Percentiles rank a stretch among this genome's conserved stretches.
phyloP scores from a whole-genome alignment of 2,888 invertebrate genomes.

The Phlogophora meticulosa region DNA sequence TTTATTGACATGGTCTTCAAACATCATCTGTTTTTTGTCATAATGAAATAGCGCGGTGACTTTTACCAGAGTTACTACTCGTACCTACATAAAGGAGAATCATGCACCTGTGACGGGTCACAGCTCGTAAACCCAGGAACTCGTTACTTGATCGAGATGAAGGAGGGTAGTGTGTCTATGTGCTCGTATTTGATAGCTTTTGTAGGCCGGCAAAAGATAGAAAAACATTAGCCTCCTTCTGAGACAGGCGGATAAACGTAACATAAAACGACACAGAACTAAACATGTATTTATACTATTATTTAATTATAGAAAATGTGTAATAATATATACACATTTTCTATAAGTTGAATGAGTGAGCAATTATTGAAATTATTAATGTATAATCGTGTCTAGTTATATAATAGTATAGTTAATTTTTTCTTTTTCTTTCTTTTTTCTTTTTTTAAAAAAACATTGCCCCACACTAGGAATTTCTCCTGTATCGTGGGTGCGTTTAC shows the following conservation, averaged over 20 bases:
- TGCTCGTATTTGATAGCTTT: constrained; percentile 23
- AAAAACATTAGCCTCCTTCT: constrained; percentile 25
- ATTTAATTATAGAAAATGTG: too few species aligned
- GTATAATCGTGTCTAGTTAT: too few species aligned
- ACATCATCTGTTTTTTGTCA: constrained; percentile 23
- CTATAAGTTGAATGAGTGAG: too few species aligned
- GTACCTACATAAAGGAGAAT: constrained; percentile 35
- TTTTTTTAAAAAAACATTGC: too few species aligned
- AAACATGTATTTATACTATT: background rate
- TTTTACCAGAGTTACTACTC: constrained; percentile 4
- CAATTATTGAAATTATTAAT: too few species aligned
- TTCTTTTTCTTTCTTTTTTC: too few species aligned
- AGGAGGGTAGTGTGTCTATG: constrained; percentile 18
- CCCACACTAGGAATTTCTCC: too few species aligned
- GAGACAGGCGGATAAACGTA: constrained; percentile 11
- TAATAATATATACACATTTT: too few species aligned
- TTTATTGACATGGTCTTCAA: constrained; percentile 5
- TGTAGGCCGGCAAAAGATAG: constrained; percentile 17
- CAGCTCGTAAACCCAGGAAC: constrained; percentile 53
- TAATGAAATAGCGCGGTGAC: constrained; percentile 30
- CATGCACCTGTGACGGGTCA: constrained; percentile 51
- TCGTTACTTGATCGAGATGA: constrained; percentile 50
- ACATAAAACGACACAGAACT: too few species aligned
- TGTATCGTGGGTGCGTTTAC: too few species aligned
- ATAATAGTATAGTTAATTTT: too few species aligned